A percentile compares a stretch with the other conserved stretches of the same genome.
phyloP scores from a whole-genome alignment of 2,113 vertebrate genomes.

The Dicrurus megarhynchus region DNA sequence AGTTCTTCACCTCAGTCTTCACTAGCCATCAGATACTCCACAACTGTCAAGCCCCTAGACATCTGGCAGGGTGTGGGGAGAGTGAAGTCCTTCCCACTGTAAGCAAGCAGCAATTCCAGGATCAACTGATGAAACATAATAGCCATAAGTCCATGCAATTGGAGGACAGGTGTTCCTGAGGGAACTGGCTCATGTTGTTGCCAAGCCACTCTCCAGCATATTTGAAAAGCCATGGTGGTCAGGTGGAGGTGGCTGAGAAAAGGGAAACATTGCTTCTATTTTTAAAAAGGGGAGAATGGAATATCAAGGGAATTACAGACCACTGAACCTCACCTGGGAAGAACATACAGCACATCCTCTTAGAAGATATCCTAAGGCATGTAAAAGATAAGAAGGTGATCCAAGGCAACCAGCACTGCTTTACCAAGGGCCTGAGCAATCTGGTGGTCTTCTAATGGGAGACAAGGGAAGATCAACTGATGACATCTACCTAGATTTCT shows the following conservation, averaged over 20 bases:
- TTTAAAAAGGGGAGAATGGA: background rate
- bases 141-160: background rate
- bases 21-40: background rate
- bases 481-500: background rate
- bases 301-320: rapidly evolving
- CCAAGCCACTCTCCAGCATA: background rate
- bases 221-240: background rate
- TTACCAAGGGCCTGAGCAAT: background rate
- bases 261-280: background rate
- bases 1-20: background rate
- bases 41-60: background rate
- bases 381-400: background rate
- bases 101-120: background rate
- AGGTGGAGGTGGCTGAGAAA: background rate
- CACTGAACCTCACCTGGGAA: background rate
- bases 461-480: background rate
- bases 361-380: background rate
- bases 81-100: background rate
- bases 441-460: background rate
- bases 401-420: background rate
- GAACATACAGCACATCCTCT: background rate
- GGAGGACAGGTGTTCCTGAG: background rate
- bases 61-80: rapidly evolving
- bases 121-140: background rate
- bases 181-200: background rate